phyloP scores from a whole-genome alignment of 2,113 vertebrate species.

The Scophthalmus maximus region DNA sequence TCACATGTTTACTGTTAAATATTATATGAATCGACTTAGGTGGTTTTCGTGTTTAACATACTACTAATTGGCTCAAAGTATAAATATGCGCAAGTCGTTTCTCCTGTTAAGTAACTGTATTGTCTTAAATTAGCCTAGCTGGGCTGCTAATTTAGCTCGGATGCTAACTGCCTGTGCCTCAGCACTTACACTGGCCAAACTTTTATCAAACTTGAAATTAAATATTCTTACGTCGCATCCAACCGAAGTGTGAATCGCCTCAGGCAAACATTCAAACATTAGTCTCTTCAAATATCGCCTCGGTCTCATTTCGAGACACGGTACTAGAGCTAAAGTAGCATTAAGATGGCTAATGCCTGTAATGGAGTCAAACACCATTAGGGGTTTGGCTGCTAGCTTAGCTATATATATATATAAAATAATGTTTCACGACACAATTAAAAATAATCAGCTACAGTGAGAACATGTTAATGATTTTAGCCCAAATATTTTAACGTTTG shows the following conservation, averaged over 20 bases:
- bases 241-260: background rate
- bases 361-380: background rate
- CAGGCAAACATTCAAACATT: too few relatives aligned
- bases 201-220: background rate
- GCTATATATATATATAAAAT: too few relatives aligned
- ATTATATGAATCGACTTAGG: too few relatives aligned
- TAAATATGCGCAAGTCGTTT: rapidly evolving
- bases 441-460: too few relatives aligned
- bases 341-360: background rate
- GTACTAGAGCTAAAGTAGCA: background rate
- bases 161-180: too few relatives aligned
- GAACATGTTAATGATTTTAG: too few relatives aligned
- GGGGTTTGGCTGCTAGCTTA: too few relatives aligned
- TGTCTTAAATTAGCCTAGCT: background rate
- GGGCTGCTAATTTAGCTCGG: slow-evolving; percentile 35
- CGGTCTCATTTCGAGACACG: background rate
- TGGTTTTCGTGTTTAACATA: too few relatives aligned
- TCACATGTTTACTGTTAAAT: rapidly evolving
- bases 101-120: background rate
- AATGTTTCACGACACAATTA: too few relatives aligned
- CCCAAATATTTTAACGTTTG: too few relatives aligned
- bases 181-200: background rate
- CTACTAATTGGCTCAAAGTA: background rate
- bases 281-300: too few relatives aligned
- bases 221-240: background rate